Conservation (phyloP, 2,113 vertebrate genomes). For the Tapirus terrestris region DNA sequence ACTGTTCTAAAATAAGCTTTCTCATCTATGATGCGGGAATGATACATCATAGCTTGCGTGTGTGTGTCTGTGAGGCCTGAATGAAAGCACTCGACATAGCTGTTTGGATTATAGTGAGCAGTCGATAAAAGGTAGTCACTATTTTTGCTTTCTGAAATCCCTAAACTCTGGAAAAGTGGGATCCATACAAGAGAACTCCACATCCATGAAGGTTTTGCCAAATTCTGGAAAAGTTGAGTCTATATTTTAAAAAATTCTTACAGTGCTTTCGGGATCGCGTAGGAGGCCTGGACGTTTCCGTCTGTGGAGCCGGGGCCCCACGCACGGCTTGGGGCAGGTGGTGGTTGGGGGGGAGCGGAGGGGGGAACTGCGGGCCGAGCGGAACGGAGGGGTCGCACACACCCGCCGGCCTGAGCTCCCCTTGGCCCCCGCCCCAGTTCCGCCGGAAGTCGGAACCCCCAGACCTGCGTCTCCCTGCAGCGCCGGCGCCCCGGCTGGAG, state of each 20-base stretch:
- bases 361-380: too few species aligned
- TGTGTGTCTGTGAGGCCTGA: not conserved
- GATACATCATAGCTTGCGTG: not conserved
- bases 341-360: too few species aligned
- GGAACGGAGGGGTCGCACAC: too few species aligned
- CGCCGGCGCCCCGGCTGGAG: too few species aligned
- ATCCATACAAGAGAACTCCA: not conserved
- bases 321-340: too few species aligned
- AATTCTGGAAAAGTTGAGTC: not conserved
- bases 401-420: too few species aligned
- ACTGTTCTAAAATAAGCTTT: not conserved
- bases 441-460: too few species aligned
- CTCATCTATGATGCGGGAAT: not conserved
- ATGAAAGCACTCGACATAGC: not conserved
- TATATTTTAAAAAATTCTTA: not conserved
- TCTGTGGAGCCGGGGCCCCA: too few species aligned
- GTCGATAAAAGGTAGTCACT: not conserved
- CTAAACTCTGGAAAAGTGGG: not conserved
- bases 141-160: slow-evolving; percentile 38
- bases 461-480: too few species aligned
- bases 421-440: too few species aligned
- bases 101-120: not conserved
- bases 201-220: not conserved
- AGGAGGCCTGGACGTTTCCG: too few species aligned
- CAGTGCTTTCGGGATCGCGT: not conserved